A percentile compares a stretch with the other conserved stretches of the same genome.
These are phyloP conservation scores for Carlito syrichta DNA, from an alignment of 2,113 vertebrate species.

Conservation along the genomic window DNA sequence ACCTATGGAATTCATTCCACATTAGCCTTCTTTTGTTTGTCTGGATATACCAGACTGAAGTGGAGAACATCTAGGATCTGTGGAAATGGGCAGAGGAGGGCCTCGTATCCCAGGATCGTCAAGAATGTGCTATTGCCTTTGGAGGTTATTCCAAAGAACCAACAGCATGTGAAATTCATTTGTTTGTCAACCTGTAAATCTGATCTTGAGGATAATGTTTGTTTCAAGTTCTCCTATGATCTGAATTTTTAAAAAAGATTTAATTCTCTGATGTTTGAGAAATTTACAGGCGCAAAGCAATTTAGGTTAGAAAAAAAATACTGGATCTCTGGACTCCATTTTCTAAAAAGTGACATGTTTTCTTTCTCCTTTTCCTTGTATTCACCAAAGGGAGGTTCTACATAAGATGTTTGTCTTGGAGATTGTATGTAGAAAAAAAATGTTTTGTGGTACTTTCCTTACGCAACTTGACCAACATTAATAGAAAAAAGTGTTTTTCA, in stretches of 20 bases:
- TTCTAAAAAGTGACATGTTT: neutral
- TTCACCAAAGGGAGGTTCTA: neutral
- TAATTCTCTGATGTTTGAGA: neutral
- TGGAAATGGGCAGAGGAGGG: neutral
- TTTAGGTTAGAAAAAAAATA: neutral
- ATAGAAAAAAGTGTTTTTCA: neutral
- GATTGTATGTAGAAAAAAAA: neutral
- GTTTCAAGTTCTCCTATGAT: neutral
- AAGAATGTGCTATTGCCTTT: neutral
- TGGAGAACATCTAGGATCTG: neutral
- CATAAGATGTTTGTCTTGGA: neutral
- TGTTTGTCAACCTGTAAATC: neutral
- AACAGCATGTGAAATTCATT: neutral
- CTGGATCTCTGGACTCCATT: neutral
- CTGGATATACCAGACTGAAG: neutral
- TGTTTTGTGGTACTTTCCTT: neutral
- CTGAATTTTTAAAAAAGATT: neutral
- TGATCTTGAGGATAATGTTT: neutral
- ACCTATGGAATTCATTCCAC: neutral
- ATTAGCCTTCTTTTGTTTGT: neutral
- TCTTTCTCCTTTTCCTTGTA: neutral
- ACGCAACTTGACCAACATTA: neutral
- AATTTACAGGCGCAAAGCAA: neutral
- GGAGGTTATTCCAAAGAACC: neutral
- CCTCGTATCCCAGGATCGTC: neutral